Evolutionary conservation across 2,113 vertebrate species (phyloP), one percentile per base, ranked within the genome.

Genomic region (Spea bombifrons): DNA sequence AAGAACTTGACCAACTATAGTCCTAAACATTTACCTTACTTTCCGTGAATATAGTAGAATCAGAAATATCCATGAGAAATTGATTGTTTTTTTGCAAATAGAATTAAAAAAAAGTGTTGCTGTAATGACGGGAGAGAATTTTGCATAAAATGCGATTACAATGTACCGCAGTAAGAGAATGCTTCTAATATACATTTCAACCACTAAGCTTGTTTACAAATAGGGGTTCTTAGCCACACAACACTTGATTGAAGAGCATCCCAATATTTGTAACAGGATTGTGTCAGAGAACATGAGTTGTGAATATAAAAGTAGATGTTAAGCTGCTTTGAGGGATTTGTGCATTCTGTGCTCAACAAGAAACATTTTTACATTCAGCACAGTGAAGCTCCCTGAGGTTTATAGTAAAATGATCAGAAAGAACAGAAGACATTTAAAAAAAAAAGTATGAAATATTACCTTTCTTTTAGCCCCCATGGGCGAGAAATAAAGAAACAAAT

Each of bases 91-190:
- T 61, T 75, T 53, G 10, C 61, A 65, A 16, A 66, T 57, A 65
- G 47, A 75, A 65, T 75, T 66, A 9, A 9, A 4, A 8, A n/a
- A 30, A 30, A 75, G 64, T 50, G 66, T 65, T 43, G 30, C 30
- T 1, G 30, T 30, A 30, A 30, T 30, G 30, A 30, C 30, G 30
- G 30, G 75, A 80, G 78, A 81, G 76, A 83, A 78, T 86, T 88
- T 83, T 86, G 81, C 84, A 87, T 88, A 85, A 88, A 88, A 86
- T 77, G 78, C 75, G 67, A 83, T 83, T 83, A 76, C 80, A 81
- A 72, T 74, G 82, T 82, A 53, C 84, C 80, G 75, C 73, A 69
- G 66, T 74, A 76, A 71, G 75, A 71, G 76, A 84, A 79, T 70
- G 47, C 74, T 82, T 73, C 49, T 71, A 82, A 81, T 50, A 75